Base-by-base conservation (phyloP, 2,888 invertebrate genomes). In the Catonia carolina region DNA sequence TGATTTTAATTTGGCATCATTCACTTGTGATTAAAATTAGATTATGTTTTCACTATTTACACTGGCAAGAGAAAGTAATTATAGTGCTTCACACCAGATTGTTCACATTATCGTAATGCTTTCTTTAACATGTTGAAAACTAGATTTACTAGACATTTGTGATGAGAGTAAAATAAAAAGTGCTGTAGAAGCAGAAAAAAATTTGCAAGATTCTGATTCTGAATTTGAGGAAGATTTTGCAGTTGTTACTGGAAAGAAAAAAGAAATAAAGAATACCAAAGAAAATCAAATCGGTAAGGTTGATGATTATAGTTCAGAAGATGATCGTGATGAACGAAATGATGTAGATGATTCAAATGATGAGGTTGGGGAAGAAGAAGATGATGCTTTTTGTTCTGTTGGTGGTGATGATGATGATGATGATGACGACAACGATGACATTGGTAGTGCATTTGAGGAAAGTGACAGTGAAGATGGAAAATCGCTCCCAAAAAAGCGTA, bases 141-240 rank as follows among this genome's bases (percentile, higher is more conserved):
- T 41, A 67, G 67, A 67, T 60, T 65, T 74, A 53, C 66, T 89
- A 65, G 87, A 89, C 73, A 78, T 86, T 56, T 87, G 88, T 70
- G 84, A 88, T 66, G 75, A 78, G 58, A 77, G 83, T 53, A 82
- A 81, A 59, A 76, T 83, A 65, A 78, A 81, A 68, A 75, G 77
- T 63, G 77, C 80, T 45, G 77, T 79, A 1, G 77, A 78, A 55
- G 78, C 80, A 12, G 82, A 84, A 66, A 63, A 58, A 58, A 68
- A 60, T 55, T 61, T 84, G 27, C 75, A 79, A 36, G 78, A 81
- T 69, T 77, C 77, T 3, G 78, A 78, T 62, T 76, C 73, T 0
- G 69, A 69, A 49, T 72, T 72, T 61, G 70, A 75, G 63, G 72
- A 76, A 48, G 84, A 85, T 67, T 82, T 83, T 69, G 83, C 82